Conservation (phyloP, 1,140 invertebrate genomes). For the Drosophila pallidifrons region DNA sequence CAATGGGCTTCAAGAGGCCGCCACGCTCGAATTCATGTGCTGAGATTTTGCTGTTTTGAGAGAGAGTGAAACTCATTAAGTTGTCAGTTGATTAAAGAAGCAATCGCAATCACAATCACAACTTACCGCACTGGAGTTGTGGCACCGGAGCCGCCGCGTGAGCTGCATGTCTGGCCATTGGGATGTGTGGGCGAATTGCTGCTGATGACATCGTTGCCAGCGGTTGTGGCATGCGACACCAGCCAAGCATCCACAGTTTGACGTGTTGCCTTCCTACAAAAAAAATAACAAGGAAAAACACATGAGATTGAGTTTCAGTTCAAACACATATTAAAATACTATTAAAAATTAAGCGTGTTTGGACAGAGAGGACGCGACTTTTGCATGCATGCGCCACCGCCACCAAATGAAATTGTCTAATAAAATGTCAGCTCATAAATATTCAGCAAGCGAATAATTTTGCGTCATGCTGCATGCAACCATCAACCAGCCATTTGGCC, state of each 20-base stretch:
- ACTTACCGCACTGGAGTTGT: slow-evolving; percentile 93
- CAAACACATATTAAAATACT: slow-evolving; percentile 63
- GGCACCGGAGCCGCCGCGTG: slow-evolving; percentile 90
- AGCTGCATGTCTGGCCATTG: slow-evolving; percentile 85
- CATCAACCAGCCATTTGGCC: background rate
- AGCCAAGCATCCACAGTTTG: slow-evolving; percentile 97
- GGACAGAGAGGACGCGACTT: slow-evolving; percentile 8
- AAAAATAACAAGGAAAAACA: too few species aligned
- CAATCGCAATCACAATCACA: background rate
- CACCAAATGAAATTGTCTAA: slow-evolving; percentile 63
- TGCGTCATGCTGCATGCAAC: slow-evolving; percentile 34
- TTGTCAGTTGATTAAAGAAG: background rate
- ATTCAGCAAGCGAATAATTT: slow-evolving; percentile 64
- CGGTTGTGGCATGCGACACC: slow-evolving; percentile 92
- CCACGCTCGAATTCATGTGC: slow-evolving; percentile 97
- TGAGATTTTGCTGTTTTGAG: slow-evolving; percentile 92
- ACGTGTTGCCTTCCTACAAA: slow-evolving; percentile 93
- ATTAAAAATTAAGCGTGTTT: slow-evolving; percentile 62
- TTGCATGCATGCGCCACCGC: slow-evolving; percentile 49
- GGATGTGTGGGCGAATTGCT: slow-evolving; percentile 87
- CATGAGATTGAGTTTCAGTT: slow-evolving; percentile 13
- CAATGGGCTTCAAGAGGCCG: slow-evolving; percentile 95
- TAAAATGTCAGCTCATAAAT: slow-evolving; percentile 79
- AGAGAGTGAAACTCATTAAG: background rate
- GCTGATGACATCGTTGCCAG: slow-evolving; percentile 86